Evolutionary conservation across 1,140 invertebrate species (phyloP).

Genomic region (Caenorhabditis briggsae): DNA sequence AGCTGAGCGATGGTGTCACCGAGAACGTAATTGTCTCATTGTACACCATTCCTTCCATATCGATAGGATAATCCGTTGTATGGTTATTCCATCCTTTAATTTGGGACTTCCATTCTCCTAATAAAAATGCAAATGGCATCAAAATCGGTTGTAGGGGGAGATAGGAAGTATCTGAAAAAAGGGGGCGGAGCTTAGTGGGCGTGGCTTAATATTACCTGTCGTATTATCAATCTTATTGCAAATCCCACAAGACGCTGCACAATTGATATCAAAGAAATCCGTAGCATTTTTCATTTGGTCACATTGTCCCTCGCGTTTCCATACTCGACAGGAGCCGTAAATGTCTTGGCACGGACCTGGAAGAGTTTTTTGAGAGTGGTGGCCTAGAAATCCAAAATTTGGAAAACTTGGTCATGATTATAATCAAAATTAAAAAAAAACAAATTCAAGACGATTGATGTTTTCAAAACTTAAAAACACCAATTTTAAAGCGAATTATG

Average conservation of each 20-base stretch:
- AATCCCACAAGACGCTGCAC: conserved; percentile 63
- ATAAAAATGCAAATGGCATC: conserved; percentile 61
- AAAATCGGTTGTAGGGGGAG: conserved; percentile 65
- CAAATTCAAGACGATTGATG: no score
- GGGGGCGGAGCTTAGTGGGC: no score
- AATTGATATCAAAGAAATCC: conserved; percentile 67
- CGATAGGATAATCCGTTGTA: conserved; percentile 62
- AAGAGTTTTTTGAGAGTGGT: not conserved
- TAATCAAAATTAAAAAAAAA: no score
- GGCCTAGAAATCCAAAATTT: no score
- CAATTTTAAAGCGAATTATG: no score
- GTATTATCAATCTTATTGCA: conserved; percentile 43
- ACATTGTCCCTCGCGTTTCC: conserved; percentile 68
- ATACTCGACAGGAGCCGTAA: conserved; percentile 64
- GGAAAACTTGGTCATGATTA: no score
- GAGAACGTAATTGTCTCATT: conserved; percentile 63
- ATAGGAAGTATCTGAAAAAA: conserved; percentile 48
- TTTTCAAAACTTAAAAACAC: no score
- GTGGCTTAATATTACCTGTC: not conserved
- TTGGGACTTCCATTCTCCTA: conserved; percentile 65
- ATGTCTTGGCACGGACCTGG: conserved; percentile 68
- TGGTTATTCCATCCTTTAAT: conserved; percentile 59
- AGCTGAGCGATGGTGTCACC: conserved; percentile 60
- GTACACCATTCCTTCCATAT: conserved; percentile 59
- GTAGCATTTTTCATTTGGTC: conserved; percentile 59